phyloP scores from a whole-genome alignment of 2,113 vertebrate genomes.

The Cyanoderma ruficeps region DNA sequence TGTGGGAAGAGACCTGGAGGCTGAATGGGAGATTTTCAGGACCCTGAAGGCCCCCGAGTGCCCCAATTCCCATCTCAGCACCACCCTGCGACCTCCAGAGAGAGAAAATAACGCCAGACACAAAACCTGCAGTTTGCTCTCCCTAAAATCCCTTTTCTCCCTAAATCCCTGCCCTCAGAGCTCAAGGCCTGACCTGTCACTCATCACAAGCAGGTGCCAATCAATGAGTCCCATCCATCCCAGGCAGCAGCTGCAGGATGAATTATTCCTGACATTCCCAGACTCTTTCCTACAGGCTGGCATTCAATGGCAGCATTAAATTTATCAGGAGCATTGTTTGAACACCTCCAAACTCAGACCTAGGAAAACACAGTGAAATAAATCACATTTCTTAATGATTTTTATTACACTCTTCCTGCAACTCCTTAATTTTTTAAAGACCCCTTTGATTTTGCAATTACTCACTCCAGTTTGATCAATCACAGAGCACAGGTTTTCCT shows the following conservation, averaged over 20 bases:
- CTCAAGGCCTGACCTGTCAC: not conserved
- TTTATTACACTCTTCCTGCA: not conserved
- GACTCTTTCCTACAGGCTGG: not conserved
- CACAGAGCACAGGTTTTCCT: not conserved
- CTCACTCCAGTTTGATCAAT: not conserved
- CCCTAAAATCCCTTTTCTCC: not conserved
- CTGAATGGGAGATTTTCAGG: not conserved
- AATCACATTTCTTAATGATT: not conserved
- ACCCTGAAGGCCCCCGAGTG: not conserved
- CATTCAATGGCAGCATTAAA: not conserved
- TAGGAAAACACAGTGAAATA: not conserved
- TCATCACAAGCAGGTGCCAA: not conserved
- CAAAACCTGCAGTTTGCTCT: not conserved
- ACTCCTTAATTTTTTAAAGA: not conserved
- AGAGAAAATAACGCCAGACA: not conserved
- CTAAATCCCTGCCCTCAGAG: not conserved
- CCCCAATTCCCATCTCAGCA: not conserved
- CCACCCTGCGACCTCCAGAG: not conserved
- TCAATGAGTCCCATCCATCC: not conserved
- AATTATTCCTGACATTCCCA: not conserved
- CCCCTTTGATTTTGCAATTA: constrained; percentile 33
- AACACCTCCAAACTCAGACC: not conserved
- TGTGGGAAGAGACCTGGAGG: not conserved
- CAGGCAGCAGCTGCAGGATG: not conserved
- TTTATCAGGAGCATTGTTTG: not conserved